Base-by-base conservation (phyloP, 2,888 invertebrate species). In the Drosophila leonis region DNA sequence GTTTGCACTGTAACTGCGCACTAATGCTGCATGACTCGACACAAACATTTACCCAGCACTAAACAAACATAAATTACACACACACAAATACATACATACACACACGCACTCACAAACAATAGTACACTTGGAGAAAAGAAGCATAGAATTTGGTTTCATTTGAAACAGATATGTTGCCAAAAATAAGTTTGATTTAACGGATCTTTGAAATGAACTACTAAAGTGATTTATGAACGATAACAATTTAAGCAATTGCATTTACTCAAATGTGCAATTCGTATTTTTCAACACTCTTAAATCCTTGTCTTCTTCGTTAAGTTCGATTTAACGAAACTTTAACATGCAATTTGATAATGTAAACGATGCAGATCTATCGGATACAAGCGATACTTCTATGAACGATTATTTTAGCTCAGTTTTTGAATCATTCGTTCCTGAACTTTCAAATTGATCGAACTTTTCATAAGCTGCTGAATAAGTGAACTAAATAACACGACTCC, bases 1-100 rank as follows among this genome's bases (percentile, higher is more conserved):
- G 49, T 69, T 70, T 73, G 80, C 72, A 77, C 80, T 54, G 76
- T 75, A 64, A 57, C 56, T 68, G 61, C 68, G 85, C 90, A 86
- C 83, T 72, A 66, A 73, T 69, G 85, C 90, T 69, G 86, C 86
- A 86, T 86, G 86, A 82, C 77, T 79, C 84, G 59, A 72, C 66
- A 72, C 73, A 63, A 69, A 79, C 35, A 52, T 37, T 20, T 10
- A 52, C 52, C 60, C 55, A 72, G 56, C 71, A 88, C 86, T 20
- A 80, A n/a, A 27, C 20, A 46, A 18, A 60, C 37, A 39, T 18
- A 56, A 48, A 49, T 52, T 41, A 52, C 44, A 67, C 42, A 61
- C 37, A 12, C n/a, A 59, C 18, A 20, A 1, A 20, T 13, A 18
- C 31, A 15, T 12, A 48, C 1, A 12, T 0, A 69, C 44, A 52